These are phyloP conservation scores for western clawed frog (Xenopus tropicalis) DNA, from an alignment of 2,113 vertebrate genomes.

Conservation along the genomic window DNA sequence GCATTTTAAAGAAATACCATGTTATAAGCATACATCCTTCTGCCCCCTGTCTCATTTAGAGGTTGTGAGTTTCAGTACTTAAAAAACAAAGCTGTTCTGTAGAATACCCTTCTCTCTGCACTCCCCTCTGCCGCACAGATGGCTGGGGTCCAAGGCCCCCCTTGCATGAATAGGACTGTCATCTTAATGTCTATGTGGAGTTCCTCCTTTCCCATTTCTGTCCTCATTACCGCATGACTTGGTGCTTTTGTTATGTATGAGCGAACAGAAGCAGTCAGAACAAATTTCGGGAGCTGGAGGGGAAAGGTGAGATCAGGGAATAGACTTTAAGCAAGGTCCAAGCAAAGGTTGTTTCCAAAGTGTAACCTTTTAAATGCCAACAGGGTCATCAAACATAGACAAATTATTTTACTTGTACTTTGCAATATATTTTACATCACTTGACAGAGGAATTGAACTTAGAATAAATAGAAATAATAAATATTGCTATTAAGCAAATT, in stretches of 20 bases:
- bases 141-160: conserved; percentile 10
- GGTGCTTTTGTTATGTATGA: conserved; percentile 54
- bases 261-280: conserved; percentile 54
- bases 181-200: conserved; percentile 48
- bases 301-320: conserved; percentile 47
- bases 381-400: background rate
- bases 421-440: no score
- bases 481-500: no score
- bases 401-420: background rate
- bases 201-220: conserved; percentile 48
- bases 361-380: conserved; percentile 15
- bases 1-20: no score
- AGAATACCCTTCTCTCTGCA: conserved; percentile 29
- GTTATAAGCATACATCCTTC: no score
- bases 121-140: conserved; percentile 23
- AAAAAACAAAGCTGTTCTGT: conserved; percentile 39
- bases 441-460: no score
- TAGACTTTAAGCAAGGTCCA: conserved; percentile 21
- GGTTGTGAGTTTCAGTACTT: no score
- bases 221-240: conserved; percentile 46
- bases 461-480: no score
- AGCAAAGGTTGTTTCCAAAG: background rate
- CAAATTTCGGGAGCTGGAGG: conserved; percentile 46
- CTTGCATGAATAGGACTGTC: conserved; percentile 48
- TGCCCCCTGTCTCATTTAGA: no score